Evolutionary conservation across 1,140 invertebrate genomes (phyloP).

Genomic region (Drosophila baimaii): DNA sequence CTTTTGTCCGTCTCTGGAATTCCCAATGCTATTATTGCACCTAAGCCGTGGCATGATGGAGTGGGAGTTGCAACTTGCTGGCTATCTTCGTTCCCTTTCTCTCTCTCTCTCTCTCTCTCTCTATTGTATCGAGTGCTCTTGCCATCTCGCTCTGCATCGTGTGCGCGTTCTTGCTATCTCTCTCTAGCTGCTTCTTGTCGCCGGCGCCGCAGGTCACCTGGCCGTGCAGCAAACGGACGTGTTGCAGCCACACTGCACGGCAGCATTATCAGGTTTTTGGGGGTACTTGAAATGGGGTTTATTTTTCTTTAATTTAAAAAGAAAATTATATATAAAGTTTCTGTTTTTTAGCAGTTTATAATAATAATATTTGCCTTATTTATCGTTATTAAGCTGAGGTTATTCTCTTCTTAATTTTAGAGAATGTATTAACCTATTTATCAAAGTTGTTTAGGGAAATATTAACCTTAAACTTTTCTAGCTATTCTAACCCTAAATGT

Average conservation of each 20-base stretch:
- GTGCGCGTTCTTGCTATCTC: background rate
- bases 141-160: conserved; percentile 35
- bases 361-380: no score
- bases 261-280: background rate
- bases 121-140: background rate
- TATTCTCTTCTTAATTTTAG: no score
- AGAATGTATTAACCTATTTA: no score
- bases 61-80: conserved; percentile 22
- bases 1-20: conserved; percentile 76
- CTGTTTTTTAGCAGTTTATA: no score
- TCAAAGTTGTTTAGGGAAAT: no score
- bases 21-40: conserved; percentile 82
- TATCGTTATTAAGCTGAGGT: no score
- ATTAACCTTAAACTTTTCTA: no score
- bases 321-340: background rate
- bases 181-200: conserved; percentile 42
- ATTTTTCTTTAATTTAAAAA: no score
- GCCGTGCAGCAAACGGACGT: conserved; percentile 2
- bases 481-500: no score
- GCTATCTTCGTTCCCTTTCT: background rate
- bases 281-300: background rate
- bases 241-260: no score
- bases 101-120: background rate
- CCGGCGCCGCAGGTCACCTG: conserved; percentile 80
- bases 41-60: conserved; percentile 64